Evolutionary conservation across 2,113 vertebrate genomes (phyloP).

Genomic region (Aix galericulata): DNA sequence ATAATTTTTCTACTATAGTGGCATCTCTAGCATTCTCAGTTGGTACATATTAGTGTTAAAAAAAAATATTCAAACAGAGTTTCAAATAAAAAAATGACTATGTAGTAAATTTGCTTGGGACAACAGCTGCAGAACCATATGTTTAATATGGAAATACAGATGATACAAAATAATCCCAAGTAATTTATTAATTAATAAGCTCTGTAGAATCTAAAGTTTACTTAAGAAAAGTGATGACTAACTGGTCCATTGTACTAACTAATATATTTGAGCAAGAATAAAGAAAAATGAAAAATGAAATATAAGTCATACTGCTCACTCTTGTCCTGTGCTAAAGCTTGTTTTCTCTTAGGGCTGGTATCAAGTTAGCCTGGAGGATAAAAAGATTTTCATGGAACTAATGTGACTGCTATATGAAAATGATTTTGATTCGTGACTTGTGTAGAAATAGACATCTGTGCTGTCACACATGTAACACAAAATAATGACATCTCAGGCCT

Average conservation of each 20-base stretch:
- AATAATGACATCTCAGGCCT: background rate
- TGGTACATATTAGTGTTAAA: background rate
- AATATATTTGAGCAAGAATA: background rate
- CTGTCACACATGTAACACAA: background rate
- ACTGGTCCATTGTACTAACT: background rate
- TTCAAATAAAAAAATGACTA: background rate
- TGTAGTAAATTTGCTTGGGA: background rate
- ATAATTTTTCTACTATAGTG: background rate
- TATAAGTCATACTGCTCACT: background rate
- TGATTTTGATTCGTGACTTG: background rate
- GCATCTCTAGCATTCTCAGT: background rate
- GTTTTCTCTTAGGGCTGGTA: background rate
- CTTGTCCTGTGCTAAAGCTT: background rate
- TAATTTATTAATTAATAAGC: background rate
- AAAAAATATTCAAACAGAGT: background rate
- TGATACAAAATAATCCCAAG: background rate
- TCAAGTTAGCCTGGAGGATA: background rate
- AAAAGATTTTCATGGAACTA: background rate
- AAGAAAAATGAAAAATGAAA: background rate
- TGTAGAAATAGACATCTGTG: background rate
- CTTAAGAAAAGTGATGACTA: background rate
- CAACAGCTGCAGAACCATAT: background rate
- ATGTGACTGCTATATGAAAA: background rate
- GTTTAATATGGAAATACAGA: background rate
- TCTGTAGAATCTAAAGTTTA: background rate